Evolutionary conservation across 2,888 invertebrate species (phyloP).

Genomic region (Chrysina gloriosa): DNA sequence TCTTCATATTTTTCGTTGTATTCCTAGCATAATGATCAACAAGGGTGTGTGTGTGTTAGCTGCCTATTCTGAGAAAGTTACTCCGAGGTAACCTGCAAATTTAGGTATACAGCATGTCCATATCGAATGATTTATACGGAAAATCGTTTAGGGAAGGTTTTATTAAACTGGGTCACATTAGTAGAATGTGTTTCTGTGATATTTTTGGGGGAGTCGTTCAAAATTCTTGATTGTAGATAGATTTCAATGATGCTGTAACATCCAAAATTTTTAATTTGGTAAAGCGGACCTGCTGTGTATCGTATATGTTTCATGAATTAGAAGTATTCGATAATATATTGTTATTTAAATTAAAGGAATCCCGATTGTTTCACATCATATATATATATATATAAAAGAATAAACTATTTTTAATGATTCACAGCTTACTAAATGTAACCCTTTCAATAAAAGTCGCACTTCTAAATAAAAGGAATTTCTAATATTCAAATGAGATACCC

Average conservation of each 20-base stretch:
- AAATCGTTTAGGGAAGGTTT: not conserved
- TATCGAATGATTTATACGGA: not conserved
- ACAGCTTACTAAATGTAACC: no score
- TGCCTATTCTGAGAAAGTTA: constrained; percentile 14
- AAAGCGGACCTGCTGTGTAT: not conserved
- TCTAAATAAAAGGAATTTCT: not conserved
- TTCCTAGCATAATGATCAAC: constrained; percentile 78
- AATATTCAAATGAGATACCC: not conserved
- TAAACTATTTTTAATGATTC: constrained; percentile 32
- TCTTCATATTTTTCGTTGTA: constrained; percentile 98
- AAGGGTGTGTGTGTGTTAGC: not conserved
- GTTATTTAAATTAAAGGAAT: constrained; percentile 25
- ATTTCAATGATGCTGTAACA: not conserved
- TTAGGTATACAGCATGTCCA: constrained; percentile 10
- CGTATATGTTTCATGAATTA: not conserved
- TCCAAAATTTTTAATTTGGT: not conserved
- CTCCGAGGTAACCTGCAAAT: not conserved
- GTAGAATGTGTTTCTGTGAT: constrained; percentile 7
- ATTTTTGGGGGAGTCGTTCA: not conserved
- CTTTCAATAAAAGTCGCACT: not conserved
- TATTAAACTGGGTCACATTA: not conserved
- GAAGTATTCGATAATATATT: constrained; percentile 26
- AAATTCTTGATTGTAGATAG: not conserved
- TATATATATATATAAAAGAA: not conserved
- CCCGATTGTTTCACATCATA: constrained; percentile 23